These are phyloP conservation scores for Corvus moneduloides DNA, from an alignment of 2,113 vertebrate species.

Conservation along the genomic window DNA sequence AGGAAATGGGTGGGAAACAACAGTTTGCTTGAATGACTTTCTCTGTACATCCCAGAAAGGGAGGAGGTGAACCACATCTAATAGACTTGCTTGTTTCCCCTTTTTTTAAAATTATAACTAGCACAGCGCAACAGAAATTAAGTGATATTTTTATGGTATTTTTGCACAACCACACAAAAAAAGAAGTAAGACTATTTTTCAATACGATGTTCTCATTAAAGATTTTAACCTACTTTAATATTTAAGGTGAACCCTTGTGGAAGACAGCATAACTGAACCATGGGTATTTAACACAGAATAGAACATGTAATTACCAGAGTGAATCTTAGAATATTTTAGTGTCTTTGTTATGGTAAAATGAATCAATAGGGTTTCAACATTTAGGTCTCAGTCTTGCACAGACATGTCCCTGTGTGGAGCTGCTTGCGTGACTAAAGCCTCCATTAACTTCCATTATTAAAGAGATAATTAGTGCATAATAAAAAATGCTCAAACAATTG, in stretches of 20 bases:
- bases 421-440: background rate
- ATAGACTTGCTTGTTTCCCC: background rate
- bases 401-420: background rate
- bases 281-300: background rate
- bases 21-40: background rate
- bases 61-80: background rate
- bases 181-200: background rate
- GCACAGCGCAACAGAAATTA: background rate
- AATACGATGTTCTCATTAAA: background rate
- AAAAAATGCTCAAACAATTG: background rate
- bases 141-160: background rate
- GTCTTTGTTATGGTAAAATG: constrained; percentile 1
- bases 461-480: background rate
- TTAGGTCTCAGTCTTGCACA: background rate
- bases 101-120: background rate
- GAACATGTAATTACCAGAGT: background rate
- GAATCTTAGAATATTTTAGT: background rate
- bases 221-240: background rate
- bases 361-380: background rate
- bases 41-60: background rate
- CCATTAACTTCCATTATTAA: background rate
- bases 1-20: background rate
- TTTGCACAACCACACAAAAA: background rate
- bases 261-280: background rate
- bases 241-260: background rate